Conservation (phyloP, 2,113 vertebrate genomes). For the Solea senegalensis region DNA sequence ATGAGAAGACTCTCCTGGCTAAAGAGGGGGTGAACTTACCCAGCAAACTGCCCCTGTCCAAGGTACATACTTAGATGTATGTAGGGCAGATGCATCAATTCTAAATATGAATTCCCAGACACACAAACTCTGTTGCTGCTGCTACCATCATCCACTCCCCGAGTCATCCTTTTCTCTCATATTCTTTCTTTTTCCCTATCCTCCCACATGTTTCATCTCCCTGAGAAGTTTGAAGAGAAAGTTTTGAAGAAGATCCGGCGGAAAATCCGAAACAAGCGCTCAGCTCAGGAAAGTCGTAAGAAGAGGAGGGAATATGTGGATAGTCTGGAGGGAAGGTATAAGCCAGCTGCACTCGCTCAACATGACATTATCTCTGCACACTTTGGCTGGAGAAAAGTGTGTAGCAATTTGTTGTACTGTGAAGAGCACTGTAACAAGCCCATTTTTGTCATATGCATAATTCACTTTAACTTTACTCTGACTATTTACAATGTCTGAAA, state of each 20-base stretch:
- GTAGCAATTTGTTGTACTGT: neutral
- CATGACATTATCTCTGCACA: conserved; percentile 1
- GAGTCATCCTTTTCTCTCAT: neutral
- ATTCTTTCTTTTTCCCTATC: conserved; percentile 19
- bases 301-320: conserved; percentile 95
- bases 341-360: neutral
- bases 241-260: conserved; percentile 93
- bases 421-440: neutral
- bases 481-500: too few relatives aligned
- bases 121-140: conserved; percentile 11
- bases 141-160: neutral
- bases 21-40: conserved; percentile 91
- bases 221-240: conserved; percentile 88
- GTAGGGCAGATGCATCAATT: conserved; percentile 14
- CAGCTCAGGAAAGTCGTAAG: conserved; percentile 93
- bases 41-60: conserved; percentile 91
- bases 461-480: neutral
- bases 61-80: conserved; percentile 78
- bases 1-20: conserved; percentile 92
- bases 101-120: conserved; percentile 26
- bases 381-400: neutral
- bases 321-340: conserved; percentile 88
- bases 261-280: conserved; percentile 96
- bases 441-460: neutral
- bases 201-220: conserved; percentile 50